Base-by-base conservation (phyloP, 2,888 invertebrate genomes). In the Argyresthia goedartella region DNA sequence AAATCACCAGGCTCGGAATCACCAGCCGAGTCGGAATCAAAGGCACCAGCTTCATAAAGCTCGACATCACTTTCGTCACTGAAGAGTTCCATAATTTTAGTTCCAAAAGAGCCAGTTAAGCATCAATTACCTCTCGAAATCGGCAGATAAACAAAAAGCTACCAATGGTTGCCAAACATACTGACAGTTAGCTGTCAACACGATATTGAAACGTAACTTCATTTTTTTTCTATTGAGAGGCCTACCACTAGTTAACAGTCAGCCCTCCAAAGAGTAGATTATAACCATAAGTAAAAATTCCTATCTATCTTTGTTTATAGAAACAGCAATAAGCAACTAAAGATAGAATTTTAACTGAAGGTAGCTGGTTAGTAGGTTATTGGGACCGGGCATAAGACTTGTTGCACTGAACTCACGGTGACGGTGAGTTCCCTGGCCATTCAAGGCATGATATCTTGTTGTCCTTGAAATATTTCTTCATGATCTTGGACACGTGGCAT, bases 101-200 rank as follows among this genome's bases (percentile, higher is more conserved):
- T 43, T 43, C 14, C 14, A 14, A n/a, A 11, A 46, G 46, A 15
- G 46, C 25, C 46, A 46, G 46, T 46, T 46, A 46, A 3, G 13
- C 14, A 9, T 43, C 43, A n/a, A 43, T 43, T 43, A 46, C 25
- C 46, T 46, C 46, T 46, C 46, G 46, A 46, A 46, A 46, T 46
- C 25, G 46, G 11, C 33, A 46, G 46, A 46, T 46, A 46, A 33
- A 46, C 46, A 46, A 46, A 46, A 10, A 16, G 46, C 33, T 46
- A 46, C 46, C 33, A 46, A 10, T 46, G 46, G 46, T 46, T 46
- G 46, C 46, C 46, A 25, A 46, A 46, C 7, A 10, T 46, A 46
- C 46, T 33, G 46, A 46, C 46, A 43, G 43, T 43, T 43, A 46
- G 46, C 46, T 46, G 46, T 46, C 46, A 46, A 46, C 46, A 33